phyloP scores from a whole-genome alignment of 2,797 vertebrate genomes.

The Pteropus rufus region DNA sequence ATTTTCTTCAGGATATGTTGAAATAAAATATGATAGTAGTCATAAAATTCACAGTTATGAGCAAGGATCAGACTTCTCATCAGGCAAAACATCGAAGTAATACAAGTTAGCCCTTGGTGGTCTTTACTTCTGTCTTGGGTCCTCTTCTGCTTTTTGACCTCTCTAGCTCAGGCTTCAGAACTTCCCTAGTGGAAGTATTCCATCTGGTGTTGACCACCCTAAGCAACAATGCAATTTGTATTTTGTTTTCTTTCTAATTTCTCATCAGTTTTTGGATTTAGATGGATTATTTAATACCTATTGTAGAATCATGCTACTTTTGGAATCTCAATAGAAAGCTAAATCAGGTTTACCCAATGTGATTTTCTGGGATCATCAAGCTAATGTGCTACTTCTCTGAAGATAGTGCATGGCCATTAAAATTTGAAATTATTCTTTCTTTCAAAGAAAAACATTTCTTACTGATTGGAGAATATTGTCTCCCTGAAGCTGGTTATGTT shows the following conservation, averaged over 20 bases:
- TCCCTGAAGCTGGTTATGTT: not conserved
- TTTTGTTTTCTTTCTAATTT: not conserved
- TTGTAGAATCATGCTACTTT: not conserved
- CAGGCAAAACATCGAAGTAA: not conserved
- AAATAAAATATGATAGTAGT: not conserved
- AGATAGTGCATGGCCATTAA: not conserved
- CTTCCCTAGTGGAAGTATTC: not conserved
- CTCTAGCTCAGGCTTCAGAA: not conserved
- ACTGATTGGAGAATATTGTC: not conserved
- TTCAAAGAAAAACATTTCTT: not conserved
- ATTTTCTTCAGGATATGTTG: not conserved
- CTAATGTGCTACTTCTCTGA: not conserved
- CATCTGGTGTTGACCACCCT: not conserved
- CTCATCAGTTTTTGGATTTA: not conserved
- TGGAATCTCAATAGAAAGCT: not conserved
- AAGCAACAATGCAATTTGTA: not conserved
- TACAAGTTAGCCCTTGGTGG: not conserved
- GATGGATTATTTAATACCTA: not conserved
- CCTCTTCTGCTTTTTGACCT: not conserved
- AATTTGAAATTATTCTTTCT: constrained; percentile 11
- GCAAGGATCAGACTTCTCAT: not conserved
- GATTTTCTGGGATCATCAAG: not conserved
- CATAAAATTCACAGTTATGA: not conserved
- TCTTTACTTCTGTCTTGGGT: not conserved
- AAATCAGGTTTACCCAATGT: constrained; percentile 12